A percentile compares a stretch with the other conserved stretches of the same genome.
phyloP scores from a whole-genome alignment of 2,797 vertebrate species.

The Rhinoraja longicauda region DNA sequence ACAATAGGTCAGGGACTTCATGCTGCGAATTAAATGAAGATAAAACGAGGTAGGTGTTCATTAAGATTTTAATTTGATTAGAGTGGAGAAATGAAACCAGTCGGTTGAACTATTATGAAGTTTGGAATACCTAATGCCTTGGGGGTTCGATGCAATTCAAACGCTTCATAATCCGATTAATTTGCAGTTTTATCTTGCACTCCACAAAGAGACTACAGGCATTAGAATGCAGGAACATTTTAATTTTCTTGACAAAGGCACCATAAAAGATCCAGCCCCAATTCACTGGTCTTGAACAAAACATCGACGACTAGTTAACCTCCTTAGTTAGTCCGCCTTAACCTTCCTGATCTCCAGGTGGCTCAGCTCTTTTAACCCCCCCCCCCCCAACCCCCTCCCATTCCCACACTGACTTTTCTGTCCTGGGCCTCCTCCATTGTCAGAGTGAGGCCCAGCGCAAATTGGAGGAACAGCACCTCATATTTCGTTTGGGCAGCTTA shows the following conservation, averaged over 20 bases:
- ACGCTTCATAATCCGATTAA: not conserved
- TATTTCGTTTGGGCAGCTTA: too few relatives aligned
- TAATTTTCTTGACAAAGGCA: not conserved
- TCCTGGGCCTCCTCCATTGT: too few relatives aligned
- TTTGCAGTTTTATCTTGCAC: not conserved
- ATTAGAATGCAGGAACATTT: not conserved
- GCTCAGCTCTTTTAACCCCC: too few relatives aligned
- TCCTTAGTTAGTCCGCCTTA: too few relatives aligned
- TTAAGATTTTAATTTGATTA: constrained; percentile 19
- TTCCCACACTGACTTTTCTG: too few relatives aligned
- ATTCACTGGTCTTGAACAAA: not conserved
- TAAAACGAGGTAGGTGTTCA: not conserved
- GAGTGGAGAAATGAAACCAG: not conserved
- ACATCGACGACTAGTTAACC: too few relatives aligned
- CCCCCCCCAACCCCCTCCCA: too few relatives aligned
- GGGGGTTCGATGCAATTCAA: not conserved
- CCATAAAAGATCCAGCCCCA: not conserved
- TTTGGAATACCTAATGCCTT: not conserved
- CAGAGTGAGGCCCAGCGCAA: too few relatives aligned
- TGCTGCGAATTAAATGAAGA: not conserved
- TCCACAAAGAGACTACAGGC: not conserved
- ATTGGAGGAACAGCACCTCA: too few relatives aligned
- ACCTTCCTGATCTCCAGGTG: too few relatives aligned
- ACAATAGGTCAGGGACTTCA: too few relatives aligned
- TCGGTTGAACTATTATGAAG: not conserved